These are phyloP conservation scores for Trinectes maculatus DNA, from an alignment of 2,113 vertebrate species.

Conservation along the genomic window DNA sequence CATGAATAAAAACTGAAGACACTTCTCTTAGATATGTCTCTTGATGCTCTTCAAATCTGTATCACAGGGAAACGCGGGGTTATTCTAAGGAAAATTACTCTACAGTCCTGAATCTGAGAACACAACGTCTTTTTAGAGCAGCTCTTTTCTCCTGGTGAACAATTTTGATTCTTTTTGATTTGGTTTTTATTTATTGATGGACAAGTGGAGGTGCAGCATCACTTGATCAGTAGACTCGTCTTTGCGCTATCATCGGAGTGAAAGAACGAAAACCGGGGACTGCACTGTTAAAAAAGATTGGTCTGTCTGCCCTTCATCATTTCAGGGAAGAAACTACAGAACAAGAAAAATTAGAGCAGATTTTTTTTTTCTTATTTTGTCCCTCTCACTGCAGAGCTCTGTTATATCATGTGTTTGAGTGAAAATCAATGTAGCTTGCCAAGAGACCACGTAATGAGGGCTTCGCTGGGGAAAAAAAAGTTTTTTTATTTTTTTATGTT, in stretches of 20 bases:
- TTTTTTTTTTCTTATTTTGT: slow-evolving; percentile 25
- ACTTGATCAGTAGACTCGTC: background rate
- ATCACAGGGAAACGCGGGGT: slow-evolving; percentile 70
- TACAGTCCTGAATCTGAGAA: slow-evolving; percentile 60
- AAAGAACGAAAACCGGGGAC: slow-evolving; percentile 3
- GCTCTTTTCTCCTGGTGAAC: slow-evolving; percentile 1
- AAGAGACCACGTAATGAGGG: background rate
- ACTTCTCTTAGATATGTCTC: slow-evolving; percentile 78
- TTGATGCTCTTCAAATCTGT: slow-evolving; percentile 81
- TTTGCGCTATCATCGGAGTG: slow-evolving; percentile 27
- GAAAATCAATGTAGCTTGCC: slow-evolving; percentile 2
- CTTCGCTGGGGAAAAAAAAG: background rate
- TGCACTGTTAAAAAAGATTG: slow-evolving; percentile 29
- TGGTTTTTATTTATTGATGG: slow-evolving; percentile 50
- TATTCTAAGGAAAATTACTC: slow-evolving; percentile 67
- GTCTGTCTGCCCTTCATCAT: slow-evolving; percentile 40
- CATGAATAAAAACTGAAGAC: slow-evolving; percentile 82
- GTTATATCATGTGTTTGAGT: slow-evolving; percentile 4
- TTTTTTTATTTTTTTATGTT: background rate
- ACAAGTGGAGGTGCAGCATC: slow-evolving; percentile 25
- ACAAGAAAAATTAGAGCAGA: background rate
- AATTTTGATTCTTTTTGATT: slow-evolving; percentile 49
- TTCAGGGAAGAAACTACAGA: slow-evolving; percentile 7
- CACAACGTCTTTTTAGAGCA: slow-evolving; percentile 34
- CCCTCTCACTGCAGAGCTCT: background rate